phyloP scores from a whole-genome alignment of 1,140 invertebrate species.

The Nylanderia fulva region DNA sequence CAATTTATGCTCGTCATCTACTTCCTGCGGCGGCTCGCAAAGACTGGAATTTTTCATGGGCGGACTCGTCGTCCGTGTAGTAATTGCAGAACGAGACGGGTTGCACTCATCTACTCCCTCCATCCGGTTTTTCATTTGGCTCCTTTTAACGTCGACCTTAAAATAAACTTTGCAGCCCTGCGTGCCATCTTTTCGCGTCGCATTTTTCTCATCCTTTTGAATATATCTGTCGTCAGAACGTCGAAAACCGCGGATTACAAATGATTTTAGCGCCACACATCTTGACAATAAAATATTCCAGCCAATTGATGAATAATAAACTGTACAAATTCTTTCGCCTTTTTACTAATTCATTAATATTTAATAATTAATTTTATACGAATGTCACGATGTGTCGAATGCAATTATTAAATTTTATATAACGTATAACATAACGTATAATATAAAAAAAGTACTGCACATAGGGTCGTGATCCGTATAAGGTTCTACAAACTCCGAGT shows the following conservation, averaged over 20 bases:
- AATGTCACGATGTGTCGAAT: not conserved
- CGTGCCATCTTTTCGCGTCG: constrained; percentile 41
- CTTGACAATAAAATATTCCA: constrained; percentile 16
- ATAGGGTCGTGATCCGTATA: not conserved
- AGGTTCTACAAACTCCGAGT: not conserved
- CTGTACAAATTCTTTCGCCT: not conserved
- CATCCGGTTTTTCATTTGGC: constrained; percentile 76
- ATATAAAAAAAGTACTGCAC: not conserved
- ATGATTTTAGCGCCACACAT: not conserved
- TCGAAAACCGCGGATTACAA: not conserved
- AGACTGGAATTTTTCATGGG: constrained; percentile 53
- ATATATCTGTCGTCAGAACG: constrained; percentile 17
- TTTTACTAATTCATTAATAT: not conserved
- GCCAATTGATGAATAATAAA: not conserved
- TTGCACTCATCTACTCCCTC: constrained; percentile 58
- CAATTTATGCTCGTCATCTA: constrained; percentile 44
- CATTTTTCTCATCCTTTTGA: constrained; percentile 27
- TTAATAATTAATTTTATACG: not conserved
- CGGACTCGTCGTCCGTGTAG: constrained; percentile 43
- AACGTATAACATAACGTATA: not conserved
- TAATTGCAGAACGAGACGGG: constrained; percentile 71
- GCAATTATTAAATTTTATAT: not conserved
- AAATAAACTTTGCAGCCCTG: constrained; percentile 76
- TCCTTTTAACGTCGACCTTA: constrained; percentile 76
- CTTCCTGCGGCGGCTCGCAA: constrained; percentile 50